Evolutionary conservation across 2,113 vertebrate genomes (phyloP).

Genomic region (Alethe diademata): DNA sequence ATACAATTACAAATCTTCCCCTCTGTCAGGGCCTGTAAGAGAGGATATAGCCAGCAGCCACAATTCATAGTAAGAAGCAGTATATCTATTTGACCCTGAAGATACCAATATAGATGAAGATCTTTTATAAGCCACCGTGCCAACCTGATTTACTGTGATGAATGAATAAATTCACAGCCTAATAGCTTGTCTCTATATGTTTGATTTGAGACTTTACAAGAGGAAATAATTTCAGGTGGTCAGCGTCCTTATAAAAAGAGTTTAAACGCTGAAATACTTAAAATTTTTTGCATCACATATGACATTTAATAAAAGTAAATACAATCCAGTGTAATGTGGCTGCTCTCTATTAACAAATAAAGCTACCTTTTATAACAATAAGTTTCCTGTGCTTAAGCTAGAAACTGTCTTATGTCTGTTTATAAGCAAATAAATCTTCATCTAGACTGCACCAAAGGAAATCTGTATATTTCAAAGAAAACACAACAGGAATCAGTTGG

Average conservation of each 20-base stretch:
- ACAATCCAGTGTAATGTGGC: neutral
- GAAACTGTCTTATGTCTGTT: neutral
- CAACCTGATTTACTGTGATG: slow-evolving; percentile 35
- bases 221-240: slow-evolving; percentile 24
- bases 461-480: neutral
- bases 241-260: neutral
- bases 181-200: neutral
- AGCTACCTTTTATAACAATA: neutral
- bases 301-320: slow-evolving; percentile 17
- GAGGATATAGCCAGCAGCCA: neutral
- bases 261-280: neutral
- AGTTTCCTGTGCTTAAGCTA: neutral
- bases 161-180: slow-evolving; percentile 42
- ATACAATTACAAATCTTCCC: neutral
- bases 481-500: neutral
- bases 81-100: slow-evolving; percentile 33
- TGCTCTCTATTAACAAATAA: neutral
- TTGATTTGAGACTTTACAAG: slow-evolving; percentile 46
- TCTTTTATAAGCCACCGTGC: neutral
- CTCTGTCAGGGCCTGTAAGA: neutral
- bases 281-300: neutral
- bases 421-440: neutral
- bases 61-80: neutral
- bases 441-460: neutral
- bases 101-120: slow-evolving; percentile 17